Evolutionary conservation across 2,113 vertebrate genomes (phyloP), one percentile per base, ranked within the genome.

Genomic region (Neodon shergylaensis): DNA sequence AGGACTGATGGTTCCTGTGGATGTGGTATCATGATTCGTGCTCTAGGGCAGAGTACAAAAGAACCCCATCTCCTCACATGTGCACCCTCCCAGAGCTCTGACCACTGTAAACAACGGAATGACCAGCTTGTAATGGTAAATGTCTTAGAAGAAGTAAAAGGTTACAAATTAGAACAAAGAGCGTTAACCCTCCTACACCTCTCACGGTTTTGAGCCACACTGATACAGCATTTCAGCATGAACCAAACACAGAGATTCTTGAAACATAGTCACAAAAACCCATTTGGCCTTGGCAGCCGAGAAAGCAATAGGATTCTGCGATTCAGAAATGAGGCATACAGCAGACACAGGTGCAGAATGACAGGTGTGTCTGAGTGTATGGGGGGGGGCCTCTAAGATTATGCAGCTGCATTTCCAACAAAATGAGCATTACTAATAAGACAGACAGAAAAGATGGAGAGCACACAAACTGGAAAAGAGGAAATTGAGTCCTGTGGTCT

Each of bases 361-460:
- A 85, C 49, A 79, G 84, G 66, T 70, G 83, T 3, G 24, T 19
- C 7, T n/a, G 16, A n/a, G 16, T 66, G 65, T 12, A 36, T 3
- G 36, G 0, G 6, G 77, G 13, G 33, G 10, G 3, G 1, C 3
- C 1, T 31, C 90, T 65, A 70, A 74, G 72, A 93, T 58, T 44
- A 85, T 10, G 19, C 52, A 72, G 85, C 74, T 94, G 81, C 42
- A 49, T 85, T 94, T 95, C 84, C 88, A 91, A 93, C 0, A 1
- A 91, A 92, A 87, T 61, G 54, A 96, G 84, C 94, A 90, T 79
- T 66, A 91, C 76, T 63, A 79, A 19, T 77, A 95, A 96, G 73
- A 87, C 65, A 88, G 92, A 65, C 33, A 85, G 88, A 83, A 90
- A 89, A 88, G 65, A 94, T 73, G 83, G 61, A 70, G 54, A 36